These are phyloP conservation scores for Pyrrhura leucotis DNA, from an alignment of 2,797 vertebrate species.

Conservation along the genomic window DNA sequence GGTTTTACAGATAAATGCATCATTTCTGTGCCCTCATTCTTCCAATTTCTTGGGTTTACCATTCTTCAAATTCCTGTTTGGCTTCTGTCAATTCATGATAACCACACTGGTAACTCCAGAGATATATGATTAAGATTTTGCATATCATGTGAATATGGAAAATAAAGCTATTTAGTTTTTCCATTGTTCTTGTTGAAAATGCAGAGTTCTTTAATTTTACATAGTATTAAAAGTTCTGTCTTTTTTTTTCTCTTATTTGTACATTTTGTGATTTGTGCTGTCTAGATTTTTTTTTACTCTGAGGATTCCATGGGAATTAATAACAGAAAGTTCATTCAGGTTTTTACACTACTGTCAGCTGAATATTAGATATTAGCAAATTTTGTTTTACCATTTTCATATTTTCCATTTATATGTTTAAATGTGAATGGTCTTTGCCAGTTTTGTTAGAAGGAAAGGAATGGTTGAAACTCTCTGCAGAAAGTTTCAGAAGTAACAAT, in stretches of 20 bases:
- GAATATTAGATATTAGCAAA: not conserved
- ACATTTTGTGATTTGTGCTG: not conserved
- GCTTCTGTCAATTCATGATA: not conserved
- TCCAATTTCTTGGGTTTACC: not conserved
- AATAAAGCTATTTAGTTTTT: not conserved
- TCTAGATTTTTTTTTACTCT: not conserved
- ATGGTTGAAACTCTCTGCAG: not conserved
- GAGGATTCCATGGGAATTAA: not conserved
- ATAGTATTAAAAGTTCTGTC: not conserved
- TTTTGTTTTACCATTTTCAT: not conserved
- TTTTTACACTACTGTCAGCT: not conserved
- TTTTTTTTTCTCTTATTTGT: not conserved
- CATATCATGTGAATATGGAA: not conserved
- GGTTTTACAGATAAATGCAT: not conserved
- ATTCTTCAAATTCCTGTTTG: not conserved
- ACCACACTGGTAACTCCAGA: not conserved
- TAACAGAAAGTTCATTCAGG: not conserved
- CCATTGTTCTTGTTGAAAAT: not conserved
- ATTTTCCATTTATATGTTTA: not conserved
- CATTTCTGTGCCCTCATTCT: not conserved
- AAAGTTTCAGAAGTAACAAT: not conserved
- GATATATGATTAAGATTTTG: not conserved
- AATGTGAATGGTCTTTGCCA: not conserved
- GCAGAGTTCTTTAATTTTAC: not conserved
- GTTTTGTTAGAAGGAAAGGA: not conserved